Percentiles rank a stretch among this genome's conserved stretches.
Conservation (phyloP, 2,113 vertebrate species). For the Sakesphorus luctuosus region DNA sequence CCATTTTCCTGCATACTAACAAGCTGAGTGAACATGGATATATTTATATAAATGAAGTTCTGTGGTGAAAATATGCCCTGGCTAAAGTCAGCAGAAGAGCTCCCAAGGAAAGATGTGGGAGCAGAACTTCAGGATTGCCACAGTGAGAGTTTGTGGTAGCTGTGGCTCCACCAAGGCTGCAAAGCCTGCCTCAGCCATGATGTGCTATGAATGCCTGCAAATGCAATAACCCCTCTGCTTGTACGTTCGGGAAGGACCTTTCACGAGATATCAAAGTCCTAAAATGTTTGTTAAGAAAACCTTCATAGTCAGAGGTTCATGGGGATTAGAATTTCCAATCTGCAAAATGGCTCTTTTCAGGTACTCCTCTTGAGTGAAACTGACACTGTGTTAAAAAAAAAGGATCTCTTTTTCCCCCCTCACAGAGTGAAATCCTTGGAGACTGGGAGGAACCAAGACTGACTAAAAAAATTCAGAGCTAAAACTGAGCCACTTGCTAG, state of each 20-base stretch:
- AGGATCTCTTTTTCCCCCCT: background rate
- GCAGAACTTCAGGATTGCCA: background rate
- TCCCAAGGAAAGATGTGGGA: background rate
- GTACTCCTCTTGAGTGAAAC: background rate
- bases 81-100: background rate
- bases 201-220: fast-evolving
- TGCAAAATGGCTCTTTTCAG: background rate
- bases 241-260: background rate
- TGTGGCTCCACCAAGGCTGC: background rate
- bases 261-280: background rate
- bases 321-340: background rate
- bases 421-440: background rate
- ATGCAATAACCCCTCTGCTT: background rate
- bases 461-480: background rate
- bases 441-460: background rate
- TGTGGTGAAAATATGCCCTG: background rate
- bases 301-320: background rate
- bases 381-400: background rate
- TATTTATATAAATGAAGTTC: background rate
- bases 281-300: background rate
- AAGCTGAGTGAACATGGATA: background rate
- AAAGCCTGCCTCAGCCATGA: background rate
- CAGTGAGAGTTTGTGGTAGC: background rate
- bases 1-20: background rate
- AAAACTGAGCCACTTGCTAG: background rate